A percentile compares a stretch with the other conserved stretches of the same genome.
These are phyloP conservation scores for Lichenostomus cassidix DNA, from an alignment of 2,113 vertebrate genomes.

Conservation along the genomic window DNA sequence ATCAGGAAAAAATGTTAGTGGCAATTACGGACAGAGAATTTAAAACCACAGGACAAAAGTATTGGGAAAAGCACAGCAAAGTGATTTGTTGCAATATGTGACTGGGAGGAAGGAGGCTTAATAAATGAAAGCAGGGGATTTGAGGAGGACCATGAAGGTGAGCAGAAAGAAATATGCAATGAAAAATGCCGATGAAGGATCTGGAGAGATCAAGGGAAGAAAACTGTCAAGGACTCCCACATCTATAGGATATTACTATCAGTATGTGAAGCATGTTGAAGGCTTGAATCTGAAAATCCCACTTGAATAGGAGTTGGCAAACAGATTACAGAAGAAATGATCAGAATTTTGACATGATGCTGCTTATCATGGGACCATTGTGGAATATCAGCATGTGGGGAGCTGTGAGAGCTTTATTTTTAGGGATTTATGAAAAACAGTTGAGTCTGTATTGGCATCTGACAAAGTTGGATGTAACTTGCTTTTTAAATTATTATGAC, in stretches of 20 bases:
- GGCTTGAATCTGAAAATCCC: not conserved
- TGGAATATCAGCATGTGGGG: not conserved
- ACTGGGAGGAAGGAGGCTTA: not conserved
- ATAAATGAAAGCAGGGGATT: not conserved
- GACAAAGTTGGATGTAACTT: not conserved
- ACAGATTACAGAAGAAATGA: not conserved
- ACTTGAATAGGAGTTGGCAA: not conserved
- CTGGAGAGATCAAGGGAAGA: not conserved
- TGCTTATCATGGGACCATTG: not conserved
- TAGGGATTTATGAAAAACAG: not conserved
- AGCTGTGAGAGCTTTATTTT: not conserved
- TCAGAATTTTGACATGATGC: not conserved
- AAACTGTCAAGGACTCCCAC: not conserved
- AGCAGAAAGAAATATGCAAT: not conserved
- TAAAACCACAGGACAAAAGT: not conserved
- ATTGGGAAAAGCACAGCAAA: not conserved
- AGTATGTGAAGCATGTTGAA: accelerated
- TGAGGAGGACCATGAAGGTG: not conserved
- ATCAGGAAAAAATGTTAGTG: not conserved
- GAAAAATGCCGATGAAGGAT: not conserved
- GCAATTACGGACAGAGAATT: not conserved
- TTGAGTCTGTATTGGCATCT: not conserved
- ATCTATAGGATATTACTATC: not conserved
- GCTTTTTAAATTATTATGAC: not conserved
- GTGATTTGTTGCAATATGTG: not conserved